These are phyloP conservation scores for Ornithoptera priamus DNA, from an alignment of 2,888 invertebrate genomes.

Conservation along the genomic window DNA sequence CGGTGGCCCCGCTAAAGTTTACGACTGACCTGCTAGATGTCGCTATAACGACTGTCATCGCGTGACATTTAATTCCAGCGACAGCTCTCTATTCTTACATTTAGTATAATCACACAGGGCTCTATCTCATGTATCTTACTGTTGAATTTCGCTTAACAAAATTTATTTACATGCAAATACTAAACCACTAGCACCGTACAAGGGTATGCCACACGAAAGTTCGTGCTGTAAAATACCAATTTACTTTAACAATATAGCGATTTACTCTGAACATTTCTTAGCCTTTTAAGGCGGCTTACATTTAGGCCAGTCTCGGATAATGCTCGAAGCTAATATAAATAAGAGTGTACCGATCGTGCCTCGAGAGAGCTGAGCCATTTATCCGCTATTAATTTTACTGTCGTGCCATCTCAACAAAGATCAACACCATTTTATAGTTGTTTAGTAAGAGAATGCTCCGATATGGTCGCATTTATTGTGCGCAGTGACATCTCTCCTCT, in stretches of 20 bases:
- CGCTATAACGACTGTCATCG: conserved; percentile 59
- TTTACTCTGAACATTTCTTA: conserved; percentile 66
- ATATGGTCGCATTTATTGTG: conserved; percentile 27
- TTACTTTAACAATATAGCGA: conserved; percentile 74
- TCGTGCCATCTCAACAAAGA: conserved; percentile 46
- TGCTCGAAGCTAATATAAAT: conserved; percentile 56
- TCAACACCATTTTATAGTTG: conserved; percentile 39
- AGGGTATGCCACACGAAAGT: conserved; percentile 62
- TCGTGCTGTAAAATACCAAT: conserved; percentile 74
- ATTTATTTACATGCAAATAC: conserved; percentile 33
- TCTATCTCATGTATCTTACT: conserved; percentile 33
- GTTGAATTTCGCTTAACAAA: conserved; percentile 35
- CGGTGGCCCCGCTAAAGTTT: conserved; percentile 34
- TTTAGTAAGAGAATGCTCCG: conserved; percentile 31
- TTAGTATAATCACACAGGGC: conserved; percentile 23
- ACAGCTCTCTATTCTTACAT: conserved; percentile 37
- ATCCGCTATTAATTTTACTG: conserved; percentile 55
- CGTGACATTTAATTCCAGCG: conserved; percentile 60
- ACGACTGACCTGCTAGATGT: conserved; percentile 55
- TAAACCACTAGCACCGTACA: conserved; percentile 47
- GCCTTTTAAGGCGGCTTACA: conserved; percentile 66
- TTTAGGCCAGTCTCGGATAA: conserved; percentile 65
- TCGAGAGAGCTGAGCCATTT: conserved; percentile 45
- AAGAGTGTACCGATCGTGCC: conserved; percentile 41
- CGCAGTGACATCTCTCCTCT: conserved; percentile 29